Base-by-base conservation (phyloP, 2,113 vertebrate species). In the Nothobranchius furzeri region DNA sequence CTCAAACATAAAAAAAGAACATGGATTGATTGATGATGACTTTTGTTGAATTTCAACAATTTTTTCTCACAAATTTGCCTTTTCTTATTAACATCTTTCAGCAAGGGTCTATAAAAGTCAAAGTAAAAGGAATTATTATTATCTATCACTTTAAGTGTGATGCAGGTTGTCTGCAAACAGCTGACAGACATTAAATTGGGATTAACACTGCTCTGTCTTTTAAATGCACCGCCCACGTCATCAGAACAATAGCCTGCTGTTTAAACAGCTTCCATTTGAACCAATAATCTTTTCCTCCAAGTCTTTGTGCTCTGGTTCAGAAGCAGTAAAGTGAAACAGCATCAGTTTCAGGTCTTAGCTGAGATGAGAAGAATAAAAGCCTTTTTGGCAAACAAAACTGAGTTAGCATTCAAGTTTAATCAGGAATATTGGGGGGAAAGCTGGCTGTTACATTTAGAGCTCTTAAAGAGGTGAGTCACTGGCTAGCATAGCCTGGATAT, bases 381-480 rank as follows among this genome's bases (percentile, higher is more conserved):
- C 84, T 89, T 89, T 90, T 84, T 91, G 88, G 89, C 85, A 75
- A 62, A 36, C 30, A n/a, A 30, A 73, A 74, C 70, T 64, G 60
- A 75, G 77, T 46, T 70, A 78, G 79, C 79, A 59, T 82, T 84
- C 84, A 82, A 68, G 78, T 89, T 90, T 92, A 93, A 92, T 93
- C 86, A 88, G 71, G 82, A 85, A 82, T 88, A 90, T 90, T 89
- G 88, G 81, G 81, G 81, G 82, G 75, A 67, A 69, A 42, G 74
- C 64, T 87, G 77, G 81, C 85, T 86, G 79, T 82, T 85, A 77
- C 56, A 64, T 68, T 82, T 60, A 73, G 62, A 66, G 85, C 87
- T 88, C 88, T 91, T 76, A 87, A 71, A 86, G 89, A 84, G 68
- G 84, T 90, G 89, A 93, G 66, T 91, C 88, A 91, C 55, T 81